Percentiles rank a stretch among this genome's conserved stretches.
phyloP scores from a whole-genome alignment of 2,888 invertebrate species.

The Drosophila nigricruria region DNA sequence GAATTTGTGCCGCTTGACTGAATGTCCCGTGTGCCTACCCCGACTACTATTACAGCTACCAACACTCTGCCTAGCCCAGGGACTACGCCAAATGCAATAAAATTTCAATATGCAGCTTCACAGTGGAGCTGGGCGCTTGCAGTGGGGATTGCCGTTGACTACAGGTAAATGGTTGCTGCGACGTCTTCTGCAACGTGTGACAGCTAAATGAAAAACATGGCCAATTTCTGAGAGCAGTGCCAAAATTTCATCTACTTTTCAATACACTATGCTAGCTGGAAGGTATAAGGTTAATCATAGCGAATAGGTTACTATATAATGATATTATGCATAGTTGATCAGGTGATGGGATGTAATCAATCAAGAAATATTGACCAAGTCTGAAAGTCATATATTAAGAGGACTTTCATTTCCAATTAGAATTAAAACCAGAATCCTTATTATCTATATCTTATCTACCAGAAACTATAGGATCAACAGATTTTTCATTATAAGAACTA shows the following conservation, averaged over 20 bases:
- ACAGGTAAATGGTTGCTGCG: constrained; percentile 48
- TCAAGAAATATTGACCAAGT: neutral
- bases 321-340: neutral
- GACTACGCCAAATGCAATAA: constrained; percentile 57
- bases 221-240: constrained; percentile 54
- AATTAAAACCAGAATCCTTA: no score
- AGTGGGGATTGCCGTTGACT: neutral
- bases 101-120: constrained; percentile 71
- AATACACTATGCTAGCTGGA: constrained; percentile 2
- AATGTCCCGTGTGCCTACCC: constrained; percentile 27
- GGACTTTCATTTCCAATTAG: no score
- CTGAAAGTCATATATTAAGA: neutral
- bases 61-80: neutral
- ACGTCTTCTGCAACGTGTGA: constrained; percentile 53
- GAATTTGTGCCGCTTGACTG: constrained; percentile 67
- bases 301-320: no score
- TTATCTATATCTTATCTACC: neutral
- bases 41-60: neutral
- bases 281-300: no score
- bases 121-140: constrained; percentile 1
- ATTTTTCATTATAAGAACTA: no score
- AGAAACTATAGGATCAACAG: no score
- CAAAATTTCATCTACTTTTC: constrained; percentile 26
- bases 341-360: neutral
- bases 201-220: constrained; percentile 69